phyloP scores from a whole-genome alignment of 2,797 vertebrate species.

The Bovichtus diacanthus region DNA sequence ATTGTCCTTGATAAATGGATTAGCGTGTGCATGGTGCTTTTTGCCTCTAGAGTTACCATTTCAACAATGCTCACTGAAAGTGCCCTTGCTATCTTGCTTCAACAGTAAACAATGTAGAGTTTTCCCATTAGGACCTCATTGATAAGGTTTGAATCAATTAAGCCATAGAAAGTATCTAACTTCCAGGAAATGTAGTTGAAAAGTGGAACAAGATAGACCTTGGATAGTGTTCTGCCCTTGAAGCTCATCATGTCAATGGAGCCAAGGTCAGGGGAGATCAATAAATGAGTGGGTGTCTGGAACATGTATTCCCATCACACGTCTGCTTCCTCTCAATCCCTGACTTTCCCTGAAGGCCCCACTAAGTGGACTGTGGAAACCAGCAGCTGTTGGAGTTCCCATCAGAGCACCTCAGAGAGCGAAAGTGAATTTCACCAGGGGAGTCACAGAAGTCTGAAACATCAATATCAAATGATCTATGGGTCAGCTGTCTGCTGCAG shows the following conservation, averaged over 20 bases:
- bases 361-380: conserved; percentile 63
- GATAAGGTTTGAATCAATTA: conserved; percentile 65
- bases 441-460: conserved; percentile 47
- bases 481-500: conserved; percentile 24
- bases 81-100: conserved; percentile 30
- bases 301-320: conserved; percentile 59
- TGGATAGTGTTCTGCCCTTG: conserved; percentile 48
- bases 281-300: conserved; percentile 58
- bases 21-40: conserved; percentile 52
- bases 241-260: conserved; percentile 40
- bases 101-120: conserved; percentile 50
- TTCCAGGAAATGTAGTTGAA: conserved; percentile 49
- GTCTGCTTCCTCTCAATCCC: conserved; percentile 30
- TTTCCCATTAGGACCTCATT: conserved; percentile 50
- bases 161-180: conserved; percentile 25
- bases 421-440: conserved; percentile 51
- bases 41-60: conserved; percentile 54
- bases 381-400: conserved; percentile 79
- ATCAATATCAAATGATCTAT: conserved; percentile 67
- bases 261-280: conserved; percentile 74
- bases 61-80: conserved; percentile 38
- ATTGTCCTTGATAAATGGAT: conserved; percentile 70
- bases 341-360: conserved; percentile 46
- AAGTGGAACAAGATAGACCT: conserved; percentile 36
- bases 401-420: conserved; percentile 59